Evolutionary conservation across 2,888 invertebrate species (phyloP).

Genomic region (Platynereis dumerilii): DNA sequence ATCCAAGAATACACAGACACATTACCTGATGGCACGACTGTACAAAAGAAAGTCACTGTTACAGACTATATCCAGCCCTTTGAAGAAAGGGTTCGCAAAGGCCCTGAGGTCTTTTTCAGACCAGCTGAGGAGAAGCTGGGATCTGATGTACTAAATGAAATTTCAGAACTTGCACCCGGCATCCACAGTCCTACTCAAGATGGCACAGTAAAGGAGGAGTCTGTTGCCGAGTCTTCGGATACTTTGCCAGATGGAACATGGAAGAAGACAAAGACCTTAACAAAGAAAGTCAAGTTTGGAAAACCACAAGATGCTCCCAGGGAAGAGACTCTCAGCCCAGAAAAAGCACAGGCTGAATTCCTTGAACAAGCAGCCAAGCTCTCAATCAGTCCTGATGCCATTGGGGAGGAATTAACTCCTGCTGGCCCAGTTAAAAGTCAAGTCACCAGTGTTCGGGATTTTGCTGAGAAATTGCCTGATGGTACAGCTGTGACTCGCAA

Average conservation of each 20-base stretch:
- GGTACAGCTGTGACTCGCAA: constrained; percentile 43
- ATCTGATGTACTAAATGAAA: constrained; percentile 22
- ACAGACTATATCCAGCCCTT: constrained; percentile 19
- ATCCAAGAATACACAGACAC: constrained; percentile 21
- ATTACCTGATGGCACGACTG: constrained; percentile 21
- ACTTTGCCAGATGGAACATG: constrained; percentile 22
- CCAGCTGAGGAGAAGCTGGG: constrained; percentile 15
- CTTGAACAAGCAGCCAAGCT: too few relatives aligned
- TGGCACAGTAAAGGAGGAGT: background rate
- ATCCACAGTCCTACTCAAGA: constrained; percentile 13
- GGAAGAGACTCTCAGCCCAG: too few relatives aligned
- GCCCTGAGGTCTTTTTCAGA: constrained; percentile 13
- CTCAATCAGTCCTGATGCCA: too few relatives aligned
- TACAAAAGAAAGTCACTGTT: constrained; percentile 10
- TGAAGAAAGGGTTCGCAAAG: constrained; percentile 14
- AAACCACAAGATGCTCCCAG: too few relatives aligned
- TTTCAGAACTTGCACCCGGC: constrained; percentile 24
- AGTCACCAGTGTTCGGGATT: background rate
- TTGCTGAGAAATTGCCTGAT: constrained; percentile 44
- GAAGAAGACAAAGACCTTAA: constrained; percentile 13
- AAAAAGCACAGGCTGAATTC: too few relatives aligned
- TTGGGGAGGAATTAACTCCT: too few relatives aligned
- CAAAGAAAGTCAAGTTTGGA: constrained; percentile 7
- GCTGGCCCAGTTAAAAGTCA: too few relatives aligned
- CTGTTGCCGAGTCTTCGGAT: constrained; percentile 11